phyloP scores from a whole-genome alignment of 2,113 vertebrate genomes.

The Saimiri boliviensis region DNA sequence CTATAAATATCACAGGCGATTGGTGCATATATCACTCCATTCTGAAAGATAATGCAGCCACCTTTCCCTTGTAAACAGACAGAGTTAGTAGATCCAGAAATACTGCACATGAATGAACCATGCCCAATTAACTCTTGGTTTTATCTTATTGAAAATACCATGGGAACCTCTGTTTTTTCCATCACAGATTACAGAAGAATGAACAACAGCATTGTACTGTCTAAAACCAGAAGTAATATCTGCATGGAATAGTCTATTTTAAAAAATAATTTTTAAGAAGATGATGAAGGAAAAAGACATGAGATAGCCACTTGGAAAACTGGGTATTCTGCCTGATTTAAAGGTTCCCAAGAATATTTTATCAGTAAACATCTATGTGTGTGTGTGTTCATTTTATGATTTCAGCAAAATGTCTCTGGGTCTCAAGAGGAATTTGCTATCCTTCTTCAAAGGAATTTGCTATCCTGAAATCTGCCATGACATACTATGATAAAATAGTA shows the following conservation, averaged over 20 bases:
- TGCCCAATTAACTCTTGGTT: neutral
- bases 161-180: neutral
- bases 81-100: neutral
- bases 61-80: constrained; percentile 17
- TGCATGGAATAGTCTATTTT: neutral
- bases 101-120: neutral
- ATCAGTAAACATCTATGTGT: no score
- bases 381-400: neutral
- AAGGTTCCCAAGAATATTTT: neutral
- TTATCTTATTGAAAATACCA: neutral
- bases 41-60: neutral
- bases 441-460: neutral
- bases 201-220: neutral
- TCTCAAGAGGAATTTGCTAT: neutral
- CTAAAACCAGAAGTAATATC: neutral
- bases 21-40: neutral
- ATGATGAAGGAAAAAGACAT: neutral
- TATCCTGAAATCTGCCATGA: neutral
- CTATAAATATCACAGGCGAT: constrained; percentile 46
- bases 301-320: neutral
- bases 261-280: neutral
- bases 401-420: neutral
- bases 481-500: neutral
- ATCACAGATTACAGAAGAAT: neutral
- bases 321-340: neutral